Evolutionary conservation across 2,888 invertebrate genomes (phyloP).

Genomic region (Spisula solida): DNA sequence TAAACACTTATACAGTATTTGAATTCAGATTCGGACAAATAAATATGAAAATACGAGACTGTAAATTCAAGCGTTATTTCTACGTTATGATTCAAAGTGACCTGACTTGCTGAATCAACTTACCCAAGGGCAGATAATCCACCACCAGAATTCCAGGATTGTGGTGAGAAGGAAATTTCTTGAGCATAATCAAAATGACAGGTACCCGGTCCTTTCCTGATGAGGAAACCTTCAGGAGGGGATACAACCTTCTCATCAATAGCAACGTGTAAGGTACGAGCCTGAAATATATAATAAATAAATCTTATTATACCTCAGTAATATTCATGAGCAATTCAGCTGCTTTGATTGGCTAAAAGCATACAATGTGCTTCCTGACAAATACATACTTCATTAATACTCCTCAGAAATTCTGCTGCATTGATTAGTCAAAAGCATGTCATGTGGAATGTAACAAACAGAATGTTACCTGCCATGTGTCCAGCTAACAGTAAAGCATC

Average conservation of each 20-base stretch:
- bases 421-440: too few species aligned
- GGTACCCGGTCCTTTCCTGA: conserved; percentile 93
- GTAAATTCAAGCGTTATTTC: too few species aligned
- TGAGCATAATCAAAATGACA: conserved; percentile 93
- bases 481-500: too few species aligned
- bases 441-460: too few species aligned
- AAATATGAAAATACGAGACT: too few species aligned
- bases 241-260: conserved; percentile 87
- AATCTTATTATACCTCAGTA: neutral
- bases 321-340: neutral
- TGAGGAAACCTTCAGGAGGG: conserved; percentile 88
- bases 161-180: conserved; percentile 88
- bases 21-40: too few species aligned
- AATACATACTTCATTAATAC: too few species aligned
- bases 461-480: too few species aligned
- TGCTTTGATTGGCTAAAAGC: too few species aligned
- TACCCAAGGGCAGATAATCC: conserved; percentile 58
- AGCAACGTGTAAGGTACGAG: conserved; percentile 86
- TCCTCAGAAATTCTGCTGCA: too few species aligned
- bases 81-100: neutral
- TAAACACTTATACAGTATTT: too few species aligned
- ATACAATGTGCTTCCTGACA: too few species aligned
- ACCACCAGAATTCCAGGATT: conserved; percentile 64
- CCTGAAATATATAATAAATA: conserved; percentile 77
- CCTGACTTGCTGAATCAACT: conserved; percentile 11